Evolutionary conservation across 2,797 vertebrate species (phyloP), one percentile per base, ranked within the genome.

Genomic region (Cephalopachus bancanus): DNA sequence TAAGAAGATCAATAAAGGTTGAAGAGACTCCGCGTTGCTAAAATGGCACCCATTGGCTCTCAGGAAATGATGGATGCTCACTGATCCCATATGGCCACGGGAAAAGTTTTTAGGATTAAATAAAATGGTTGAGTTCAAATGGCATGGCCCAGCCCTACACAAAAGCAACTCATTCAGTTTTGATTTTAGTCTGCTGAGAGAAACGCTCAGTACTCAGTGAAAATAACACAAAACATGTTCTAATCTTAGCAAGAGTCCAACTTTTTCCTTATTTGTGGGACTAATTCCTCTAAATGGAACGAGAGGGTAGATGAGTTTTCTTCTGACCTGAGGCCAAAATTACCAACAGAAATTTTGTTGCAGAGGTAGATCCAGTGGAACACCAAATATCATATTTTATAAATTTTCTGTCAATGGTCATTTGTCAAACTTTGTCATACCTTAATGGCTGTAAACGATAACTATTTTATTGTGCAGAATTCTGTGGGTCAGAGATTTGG

Each of bases 1-100:
- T 0, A 92, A 93, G 33, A 53, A 92, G 92, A 98, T 97, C 97
- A 15, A 96, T 98, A 91, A 0, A 11, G 90, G 71, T 83, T 86
- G n/a, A 85, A 97, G 95, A 91, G 94, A 92, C 65, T 96, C 94
- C 60, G 37, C 0, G 86, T 97, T 95, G 57, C 16, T 79, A 60
- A 92, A 90, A 60, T 22, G 12, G 24, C 12, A 49, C 12, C 4
- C 0, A 51, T 49, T 4, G 10, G 10, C 44, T 94, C 83, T 97
- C 91, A 93, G 85, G 80, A 96, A 98, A 94, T 94, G 94, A 51
- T 67, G 72, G 60, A 85, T 95, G 60, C 93, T 90, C 57, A 30
- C 6, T 96, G 44, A 83, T 14, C 92, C 49, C 62, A 80, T 28
- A 49, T 0, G 44, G 65, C 78, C 83, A 62, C 53, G 96, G 91